Percentiles rank a stretch among this genome's conserved stretches.
Evolutionary conservation across 2,113 vertebrate genomes (phyloP).

Genomic region (Phylloscopus trochiloides): DNA sequence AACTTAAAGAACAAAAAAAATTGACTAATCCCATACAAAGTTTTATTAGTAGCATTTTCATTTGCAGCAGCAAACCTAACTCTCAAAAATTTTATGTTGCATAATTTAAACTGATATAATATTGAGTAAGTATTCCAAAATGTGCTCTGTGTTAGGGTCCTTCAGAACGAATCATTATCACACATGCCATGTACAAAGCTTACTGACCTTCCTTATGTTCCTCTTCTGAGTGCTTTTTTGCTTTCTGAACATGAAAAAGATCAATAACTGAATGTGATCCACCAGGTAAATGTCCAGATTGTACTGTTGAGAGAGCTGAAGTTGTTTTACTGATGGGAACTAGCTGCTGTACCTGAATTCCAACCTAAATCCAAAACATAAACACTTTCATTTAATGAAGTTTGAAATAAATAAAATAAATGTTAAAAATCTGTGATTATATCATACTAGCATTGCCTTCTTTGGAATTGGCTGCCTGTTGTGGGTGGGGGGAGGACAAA

Average conservation of each 20-base stretch:
- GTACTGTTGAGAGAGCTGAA: slow-evolving; percentile 32
- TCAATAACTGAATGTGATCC: slow-evolving; percentile 83
- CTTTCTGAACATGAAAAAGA: slow-evolving; percentile 79
- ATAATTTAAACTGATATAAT: not conserved
- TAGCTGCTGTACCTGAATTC: slow-evolving; percentile 91
- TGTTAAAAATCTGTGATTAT: not conserved
- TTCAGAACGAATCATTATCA: not conserved
- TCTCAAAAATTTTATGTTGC: not conserved
- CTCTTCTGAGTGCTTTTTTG: slow-evolving; percentile 62
- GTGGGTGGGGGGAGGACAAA: not conserved
- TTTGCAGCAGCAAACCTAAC: not conserved
- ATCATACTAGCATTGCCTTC: not conserved
- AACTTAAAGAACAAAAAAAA: not conserved
- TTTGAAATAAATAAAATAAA: not conserved
- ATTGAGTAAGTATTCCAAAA: not conserved
- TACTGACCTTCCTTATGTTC: slow-evolving; percentile 74
- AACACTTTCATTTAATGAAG: not conserved
- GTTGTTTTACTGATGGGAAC: slow-evolving; percentile 70
- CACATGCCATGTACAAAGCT: not conserved
- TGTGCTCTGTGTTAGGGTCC: not conserved
- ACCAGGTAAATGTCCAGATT: slow-evolving; percentile 59
- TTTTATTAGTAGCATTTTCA: not conserved
- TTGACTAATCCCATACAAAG: not conserved
- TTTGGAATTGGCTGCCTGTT: not conserved
- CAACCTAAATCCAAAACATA: slow-evolving; percentile 73